Base-by-base conservation (phyloP, 1,140 invertebrate species). In the Capitella teleta region DNA sequence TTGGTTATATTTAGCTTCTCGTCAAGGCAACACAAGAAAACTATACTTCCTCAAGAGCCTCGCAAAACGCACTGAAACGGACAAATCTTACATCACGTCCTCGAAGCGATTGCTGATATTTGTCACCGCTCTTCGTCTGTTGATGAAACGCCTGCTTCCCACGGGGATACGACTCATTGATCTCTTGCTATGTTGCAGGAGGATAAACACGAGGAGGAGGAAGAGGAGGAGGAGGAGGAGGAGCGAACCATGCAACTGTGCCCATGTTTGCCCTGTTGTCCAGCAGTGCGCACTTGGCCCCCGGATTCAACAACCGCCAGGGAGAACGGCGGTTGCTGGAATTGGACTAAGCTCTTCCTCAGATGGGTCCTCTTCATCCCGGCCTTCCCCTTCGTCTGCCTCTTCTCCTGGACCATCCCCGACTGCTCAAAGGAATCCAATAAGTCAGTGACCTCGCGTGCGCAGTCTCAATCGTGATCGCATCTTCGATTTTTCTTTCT, bases 371-470 rank as follows among this genome's bases (percentile, higher is more conserved):
- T 53, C 28, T 53, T 53, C 24, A 36, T 53, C 19, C 30, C 30
- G 10, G 16, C 52, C 40, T 53, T 53, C 38, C 52, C 52, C 8
- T 53, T 53, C 23, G 16, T 53, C 6, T 44, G 18, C 24, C 40
- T 53, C 24, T 53, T 53, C 37, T 44, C 48, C 3, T 52, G 49
- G 49, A 53, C 52, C 16, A 49, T 46, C 2, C 49, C 43, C 2
- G 43, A 46, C 14, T 46, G 43, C 28, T 36, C 28, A 3, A 32
- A 51, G 42, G 34, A 38, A 2, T 16, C 38, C n/a, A 21, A 37
- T 19, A 51, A 37, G 49, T 51, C 16, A 5, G 37, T 51, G 5
- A 5, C 38, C 8, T 26, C 8, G 46, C 4, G 16, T 19, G 6
- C 38, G n/a, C n/a, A n/a, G n/a, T n/a, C n/a, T n/a, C n/a, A n/a